These are phyloP conservation scores for Scaptomyza reducta DNA, from an alignment of 2,888 invertebrate species.

Conservation along the genomic window DNA sequence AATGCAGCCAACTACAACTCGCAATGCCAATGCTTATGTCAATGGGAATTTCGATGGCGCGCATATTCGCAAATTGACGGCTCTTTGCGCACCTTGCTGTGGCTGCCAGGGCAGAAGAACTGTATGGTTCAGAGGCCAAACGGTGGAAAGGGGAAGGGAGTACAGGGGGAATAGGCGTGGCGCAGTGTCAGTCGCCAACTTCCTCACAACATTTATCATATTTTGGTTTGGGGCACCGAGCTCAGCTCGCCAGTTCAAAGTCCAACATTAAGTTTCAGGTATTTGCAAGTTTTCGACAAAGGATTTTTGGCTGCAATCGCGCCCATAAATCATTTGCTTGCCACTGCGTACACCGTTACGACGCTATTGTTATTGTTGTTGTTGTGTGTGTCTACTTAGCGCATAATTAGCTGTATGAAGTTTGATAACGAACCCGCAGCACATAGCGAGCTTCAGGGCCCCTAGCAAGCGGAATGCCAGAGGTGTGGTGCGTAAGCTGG, in stretches of 20 bases:
- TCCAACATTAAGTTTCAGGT: conserved; percentile 78
- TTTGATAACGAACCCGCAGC: conserved; percentile 46
- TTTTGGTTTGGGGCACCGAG: conserved; percentile 47
- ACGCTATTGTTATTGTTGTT: conserved; percentile 15
- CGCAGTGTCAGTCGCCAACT: conserved; percentile 51
- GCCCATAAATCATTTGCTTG: conserved; percentile 67
- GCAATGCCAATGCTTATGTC: conserved; percentile 49
- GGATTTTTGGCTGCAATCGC: conserved; percentile 79
- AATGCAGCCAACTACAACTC: conserved; percentile 18
- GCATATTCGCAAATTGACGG: conserved; percentile 72
- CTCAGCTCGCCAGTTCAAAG: conserved; percentile 68
- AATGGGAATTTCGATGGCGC: conserved; percentile 57
- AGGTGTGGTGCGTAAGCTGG: conserved; percentile 8
- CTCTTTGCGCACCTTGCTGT: conserved; percentile 37
- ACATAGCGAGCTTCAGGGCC: conserved; percentile 19
- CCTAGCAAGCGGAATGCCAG: background rate
- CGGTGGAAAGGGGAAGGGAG: background rate
- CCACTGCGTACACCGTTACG: conserved; percentile 29
- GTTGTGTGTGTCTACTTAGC: conserved; percentile 68
- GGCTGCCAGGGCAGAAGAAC: background rate
- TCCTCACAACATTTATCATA: conserved; percentile 77
- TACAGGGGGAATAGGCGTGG: conserved; percentile 11
- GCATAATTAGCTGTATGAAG: conserved; percentile 78
- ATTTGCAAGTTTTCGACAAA: conserved; percentile 80
- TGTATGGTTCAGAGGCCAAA: conserved; percentile 7